These are phyloP conservation scores for Rhinopithecus roxellana DNA, from an alignment of 2,113 vertebrate genomes.

Conservation along the genomic window DNA sequence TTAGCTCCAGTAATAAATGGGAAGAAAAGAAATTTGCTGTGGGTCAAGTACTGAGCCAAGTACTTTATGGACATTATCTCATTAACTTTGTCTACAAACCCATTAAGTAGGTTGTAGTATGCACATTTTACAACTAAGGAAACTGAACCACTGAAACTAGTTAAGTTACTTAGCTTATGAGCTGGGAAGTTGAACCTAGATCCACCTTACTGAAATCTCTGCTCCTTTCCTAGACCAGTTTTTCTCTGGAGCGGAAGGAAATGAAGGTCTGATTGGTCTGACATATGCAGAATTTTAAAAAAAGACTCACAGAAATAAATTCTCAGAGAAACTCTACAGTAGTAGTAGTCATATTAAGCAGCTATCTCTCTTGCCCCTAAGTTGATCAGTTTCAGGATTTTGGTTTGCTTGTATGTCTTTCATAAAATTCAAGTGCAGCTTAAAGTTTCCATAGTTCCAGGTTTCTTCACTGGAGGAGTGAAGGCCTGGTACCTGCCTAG, in stretches of 20 bases:
- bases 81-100: neutral
- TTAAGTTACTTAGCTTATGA: slow-evolving; percentile 19
- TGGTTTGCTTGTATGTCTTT: slow-evolving; percentile 36
- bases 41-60: neutral
- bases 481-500: neutral
- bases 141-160: slow-evolving; percentile 12
- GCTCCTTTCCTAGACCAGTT: neutral
- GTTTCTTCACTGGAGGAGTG: neutral
- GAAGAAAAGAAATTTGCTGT: neutral
- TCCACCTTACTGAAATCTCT: neutral
- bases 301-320: neutral
- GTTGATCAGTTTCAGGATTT: neutral
- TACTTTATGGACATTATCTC: slow-evolving; percentile 28
- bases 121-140: slow-evolving; percentile 25
- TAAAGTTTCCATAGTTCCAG: neutral
- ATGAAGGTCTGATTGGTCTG: neutral
- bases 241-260: slow-evolving; percentile 50
- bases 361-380: neutral
- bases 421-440: neutral
- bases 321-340: neutral
- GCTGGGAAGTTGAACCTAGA: neutral
- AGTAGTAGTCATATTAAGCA: neutral
- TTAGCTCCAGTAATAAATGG: neutral
- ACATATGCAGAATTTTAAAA: slow-evolving; percentile 34
- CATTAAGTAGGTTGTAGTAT: neutral